Conservation (phyloP, 2,797 vertebrate genomes). For the Brachymystax lenok region DNA sequence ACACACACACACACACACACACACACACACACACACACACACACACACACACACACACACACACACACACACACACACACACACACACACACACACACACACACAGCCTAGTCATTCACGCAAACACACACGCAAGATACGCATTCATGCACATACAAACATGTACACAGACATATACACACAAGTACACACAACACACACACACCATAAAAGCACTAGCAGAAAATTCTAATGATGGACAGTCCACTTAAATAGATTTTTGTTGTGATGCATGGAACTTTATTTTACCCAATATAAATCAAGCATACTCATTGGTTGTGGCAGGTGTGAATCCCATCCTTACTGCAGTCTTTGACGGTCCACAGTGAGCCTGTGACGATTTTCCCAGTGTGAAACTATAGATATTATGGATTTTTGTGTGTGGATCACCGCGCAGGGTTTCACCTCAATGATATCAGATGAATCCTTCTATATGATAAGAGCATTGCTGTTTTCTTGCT, state of each 20-base stretch:
- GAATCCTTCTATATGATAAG: neutral
- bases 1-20: no score
- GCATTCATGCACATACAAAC: no score
- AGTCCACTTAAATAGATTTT: constrained; percentile 9
- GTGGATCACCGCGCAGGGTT: neutral
- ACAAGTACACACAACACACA: neutral
- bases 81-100: no score
- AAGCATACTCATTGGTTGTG: neutral
- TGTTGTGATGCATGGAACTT: neutral
- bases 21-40: no score
- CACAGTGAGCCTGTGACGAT: neutral
- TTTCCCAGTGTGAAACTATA: neutral
- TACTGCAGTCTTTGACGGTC: neutral
- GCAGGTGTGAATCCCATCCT: constrained; percentile 4
- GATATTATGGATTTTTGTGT: neutral
- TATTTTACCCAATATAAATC: neutral
- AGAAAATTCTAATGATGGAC: neutral
- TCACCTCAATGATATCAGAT: constrained; percentile 8
- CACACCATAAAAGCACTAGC: neutral
- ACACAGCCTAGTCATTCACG: no score
- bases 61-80: constrained; percentile 7
- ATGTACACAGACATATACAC: neutral
- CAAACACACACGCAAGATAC: no score
- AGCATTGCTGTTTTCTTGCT: neutral
- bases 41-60: neutral